A percentile compares a stretch with the other conserved stretches of the same genome.
These are phyloP conservation scores for Rafetus swinhoei DNA, from an alignment of 2,113 vertebrate genomes.

Conservation along the genomic window DNA sequence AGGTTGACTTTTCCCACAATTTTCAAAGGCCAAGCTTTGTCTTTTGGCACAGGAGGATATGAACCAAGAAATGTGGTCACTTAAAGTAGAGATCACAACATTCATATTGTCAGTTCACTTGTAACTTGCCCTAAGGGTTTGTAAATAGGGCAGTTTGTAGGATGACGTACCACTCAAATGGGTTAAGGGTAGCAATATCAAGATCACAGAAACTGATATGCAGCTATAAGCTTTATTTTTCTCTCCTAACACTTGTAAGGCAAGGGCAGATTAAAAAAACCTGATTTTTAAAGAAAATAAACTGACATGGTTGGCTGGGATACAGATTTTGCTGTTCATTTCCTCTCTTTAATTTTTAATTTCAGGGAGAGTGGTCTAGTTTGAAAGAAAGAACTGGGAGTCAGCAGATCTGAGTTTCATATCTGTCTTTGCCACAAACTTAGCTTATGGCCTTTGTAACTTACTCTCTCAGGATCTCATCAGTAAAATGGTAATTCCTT, in stretches of 20 bases:
- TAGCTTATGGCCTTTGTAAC: neutral
- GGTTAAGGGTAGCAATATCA: neutral
- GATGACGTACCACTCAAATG: neutral
- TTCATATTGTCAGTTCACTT: neutral
- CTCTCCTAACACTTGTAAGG: too few species aligned
- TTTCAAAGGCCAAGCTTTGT: neutral
- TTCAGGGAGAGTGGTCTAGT: neutral
- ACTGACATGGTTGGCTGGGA: too few species aligned
- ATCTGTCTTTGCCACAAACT: neutral
- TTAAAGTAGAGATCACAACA: neutral
- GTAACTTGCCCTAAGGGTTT: neutral
- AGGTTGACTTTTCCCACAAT: neutral
- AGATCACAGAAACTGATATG: neutral
- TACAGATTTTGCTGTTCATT: neutral
- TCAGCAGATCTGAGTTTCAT: neutral
- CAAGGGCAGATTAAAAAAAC: too few species aligned
- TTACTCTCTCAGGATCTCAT: neutral
- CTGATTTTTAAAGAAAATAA: too few species aligned
- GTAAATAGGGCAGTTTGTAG: neutral
- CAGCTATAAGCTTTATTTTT: neutral
- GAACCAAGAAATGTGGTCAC: neutral
- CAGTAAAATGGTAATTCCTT: neutral
- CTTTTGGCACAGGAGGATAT: neutral
- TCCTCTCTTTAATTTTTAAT: neutral
- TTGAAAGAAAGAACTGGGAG: neutral